Evolutionary conservation across 2,113 vertebrate genomes (phyloP).

Genomic region (Hylia prasina): DNA sequence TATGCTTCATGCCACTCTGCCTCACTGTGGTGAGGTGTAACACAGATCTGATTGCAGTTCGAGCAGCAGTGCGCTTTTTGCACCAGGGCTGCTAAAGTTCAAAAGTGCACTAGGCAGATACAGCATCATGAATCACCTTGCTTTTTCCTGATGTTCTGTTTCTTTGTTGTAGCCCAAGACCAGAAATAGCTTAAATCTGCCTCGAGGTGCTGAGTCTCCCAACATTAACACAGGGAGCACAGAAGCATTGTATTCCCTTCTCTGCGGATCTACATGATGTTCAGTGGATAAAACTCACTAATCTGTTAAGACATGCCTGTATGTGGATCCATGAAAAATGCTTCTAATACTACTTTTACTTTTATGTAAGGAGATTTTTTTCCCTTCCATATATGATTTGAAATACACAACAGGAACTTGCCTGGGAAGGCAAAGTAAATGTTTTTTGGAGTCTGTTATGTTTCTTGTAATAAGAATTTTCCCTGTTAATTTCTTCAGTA

Average conservation of each 20-base stretch:
- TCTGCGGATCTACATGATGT: neutral
- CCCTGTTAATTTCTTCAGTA: neutral
- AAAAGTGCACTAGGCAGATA: neutral
- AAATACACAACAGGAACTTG: neutral
- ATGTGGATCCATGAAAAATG: neutral
- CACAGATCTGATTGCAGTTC: neutral
- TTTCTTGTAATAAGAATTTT: neutral
- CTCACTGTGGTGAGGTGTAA: neutral
- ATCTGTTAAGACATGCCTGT: neutral
- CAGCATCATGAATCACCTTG: neutral
- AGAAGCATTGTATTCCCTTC: neutral
- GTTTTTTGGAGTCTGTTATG: neutral
- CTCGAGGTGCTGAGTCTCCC: neutral
- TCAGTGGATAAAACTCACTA: neutral
- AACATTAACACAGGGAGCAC: neutral
- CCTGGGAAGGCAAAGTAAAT: neutral
- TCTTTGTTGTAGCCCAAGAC: neutral
- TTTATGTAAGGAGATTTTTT: neutral
- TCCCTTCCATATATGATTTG: neutral
- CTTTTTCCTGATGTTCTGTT: neutral
- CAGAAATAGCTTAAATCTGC: neutral
- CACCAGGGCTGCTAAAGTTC: neutral
- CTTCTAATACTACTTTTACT: neutral
- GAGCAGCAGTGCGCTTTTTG: neutral
- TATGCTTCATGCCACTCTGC: neutral